Percentiles rank a stretch among this genome's conserved stretches.
These are phyloP conservation scores for Galagoides demidoff DNA, from an alignment of 2,797 vertebrate genomes.

Conservation along the genomic window DNA sequence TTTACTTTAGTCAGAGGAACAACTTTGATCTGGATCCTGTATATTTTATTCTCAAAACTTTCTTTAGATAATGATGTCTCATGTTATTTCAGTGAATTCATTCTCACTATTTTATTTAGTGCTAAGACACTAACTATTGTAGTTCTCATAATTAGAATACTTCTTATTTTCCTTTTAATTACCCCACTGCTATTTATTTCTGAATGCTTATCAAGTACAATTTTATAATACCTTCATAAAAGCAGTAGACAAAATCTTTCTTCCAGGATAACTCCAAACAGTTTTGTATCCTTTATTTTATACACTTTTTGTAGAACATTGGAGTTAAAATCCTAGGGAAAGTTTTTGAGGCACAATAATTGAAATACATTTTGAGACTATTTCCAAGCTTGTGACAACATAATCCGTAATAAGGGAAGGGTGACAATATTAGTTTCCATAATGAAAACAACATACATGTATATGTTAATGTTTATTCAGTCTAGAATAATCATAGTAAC, in stretches of 20 bases:
- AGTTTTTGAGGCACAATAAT: not conserved
- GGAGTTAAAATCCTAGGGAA: not conserved
- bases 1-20: constrained; percentile 13
- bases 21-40: not conserved
- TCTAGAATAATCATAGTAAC: not conserved
- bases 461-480: not conserved
- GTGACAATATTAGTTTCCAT: not conserved
- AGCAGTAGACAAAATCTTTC: not conserved
- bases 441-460: not conserved
- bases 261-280: not conserved
- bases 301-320: not conserved
- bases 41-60: constrained; percentile 18
- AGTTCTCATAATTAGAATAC: not conserved
- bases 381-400: not conserved
- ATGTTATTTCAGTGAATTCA: not conserved
- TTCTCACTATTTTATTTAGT: not conserved
- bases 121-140: not conserved
- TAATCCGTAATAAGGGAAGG: not conserved
- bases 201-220: not conserved
- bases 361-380: constrained; percentile 14
- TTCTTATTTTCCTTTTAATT: not conserved
- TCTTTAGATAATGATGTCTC: not conserved
- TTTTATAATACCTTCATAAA: not conserved
- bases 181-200: constrained; percentile 1
- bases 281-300: not conserved